phyloP scores from a whole-genome alignment of 2,797 vertebrate genomes.

The Trematomus bernacchii region DNA sequence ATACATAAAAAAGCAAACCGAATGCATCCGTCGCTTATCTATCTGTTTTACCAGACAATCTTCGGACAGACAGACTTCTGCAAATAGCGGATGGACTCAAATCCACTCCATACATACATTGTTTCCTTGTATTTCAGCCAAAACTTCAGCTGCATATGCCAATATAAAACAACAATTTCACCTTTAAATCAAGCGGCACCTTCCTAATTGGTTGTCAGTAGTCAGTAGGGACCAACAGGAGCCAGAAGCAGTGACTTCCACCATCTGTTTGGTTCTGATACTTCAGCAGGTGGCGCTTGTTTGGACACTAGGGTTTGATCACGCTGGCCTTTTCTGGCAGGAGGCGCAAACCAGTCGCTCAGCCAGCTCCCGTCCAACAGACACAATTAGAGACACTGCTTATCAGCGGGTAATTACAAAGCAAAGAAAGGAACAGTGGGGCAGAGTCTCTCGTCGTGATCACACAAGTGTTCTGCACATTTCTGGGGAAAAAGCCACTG shows the following conservation, averaged over 20 bases:
- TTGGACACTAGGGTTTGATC: constrained; percentile 34
- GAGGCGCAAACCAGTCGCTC: constrained; percentile 34
- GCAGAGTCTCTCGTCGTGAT: constrained; percentile 32
- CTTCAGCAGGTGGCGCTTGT: constrained; percentile 27
- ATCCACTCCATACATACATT: background rate
- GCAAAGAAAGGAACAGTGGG: constrained; percentile 36
- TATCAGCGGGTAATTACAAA: constrained; percentile 49
- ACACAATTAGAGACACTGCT: constrained; percentile 52
- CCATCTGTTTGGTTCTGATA: constrained; percentile 3
- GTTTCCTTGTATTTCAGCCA: background rate
- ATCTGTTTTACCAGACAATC: background rate
- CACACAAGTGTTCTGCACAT: constrained; percentile 26
- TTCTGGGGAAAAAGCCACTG: constrained; percentile 36
- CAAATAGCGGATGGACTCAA: background rate
- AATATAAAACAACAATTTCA: background rate
- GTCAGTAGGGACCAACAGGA: constrained; percentile 3
- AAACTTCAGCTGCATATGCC: background rate
- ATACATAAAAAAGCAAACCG: background rate
- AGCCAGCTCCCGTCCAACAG: constrained; percentile 52
- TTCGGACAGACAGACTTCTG: background rate
- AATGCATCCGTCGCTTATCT: too few species aligned
- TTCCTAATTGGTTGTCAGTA: constrained; percentile 1
- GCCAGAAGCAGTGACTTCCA: constrained; percentile 3
- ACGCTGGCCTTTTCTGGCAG: constrained; percentile 33
- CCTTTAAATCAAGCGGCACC: background rate